A percentile compares a stretch with the other conserved stretches of the same genome.
Evolutionary conservation across 2,888 invertebrate species (phyloP).

Genomic region (Chalcis sispes): DNA sequence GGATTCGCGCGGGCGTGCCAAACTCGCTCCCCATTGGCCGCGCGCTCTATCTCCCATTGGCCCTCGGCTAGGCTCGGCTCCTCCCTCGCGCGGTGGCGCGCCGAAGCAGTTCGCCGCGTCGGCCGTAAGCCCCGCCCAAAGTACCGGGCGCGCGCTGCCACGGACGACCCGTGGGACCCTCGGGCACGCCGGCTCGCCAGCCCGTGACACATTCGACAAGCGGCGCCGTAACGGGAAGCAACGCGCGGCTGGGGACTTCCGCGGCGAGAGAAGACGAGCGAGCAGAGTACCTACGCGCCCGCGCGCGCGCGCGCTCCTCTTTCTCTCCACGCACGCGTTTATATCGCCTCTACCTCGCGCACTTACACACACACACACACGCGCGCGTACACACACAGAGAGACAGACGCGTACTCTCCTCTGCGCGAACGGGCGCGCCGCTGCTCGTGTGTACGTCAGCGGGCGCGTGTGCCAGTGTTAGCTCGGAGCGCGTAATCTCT

Average conservation of each 20-base stretch:
- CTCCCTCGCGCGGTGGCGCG: conserved; percentile 58
- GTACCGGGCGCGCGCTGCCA: conserved; percentile 57
- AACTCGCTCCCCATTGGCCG: conserved; percentile 38
- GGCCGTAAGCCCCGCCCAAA: conserved; percentile 40
- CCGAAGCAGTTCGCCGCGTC: conserved; percentile 57
- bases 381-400: neutral
- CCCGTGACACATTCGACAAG: conserved; percentile 77
- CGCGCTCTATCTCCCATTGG: conserved; percentile 57
- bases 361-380: neutral
- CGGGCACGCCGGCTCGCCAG: conserved; percentile 72
- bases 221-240: conserved; percentile 76
- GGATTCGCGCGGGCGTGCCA: conserved; percentile 31
- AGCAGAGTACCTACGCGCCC: neutral
- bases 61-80: conserved; percentile 55
- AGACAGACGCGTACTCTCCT: neutral
- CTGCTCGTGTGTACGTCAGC: neutral
- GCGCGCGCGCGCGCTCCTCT: neutral
- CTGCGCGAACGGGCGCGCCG: conserved; percentile 27
- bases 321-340: neutral
- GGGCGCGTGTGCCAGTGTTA: neutral
- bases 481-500: neutral
- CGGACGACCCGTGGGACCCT: conserved; percentile 72
- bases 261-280: conserved; percentile 18
- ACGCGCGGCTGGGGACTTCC: conserved; percentile 75
- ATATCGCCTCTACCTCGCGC: neutral